These are phyloP conservation scores for Hippocampus zosterae DNA, from an alignment of 2,113 vertebrate genomes.

Conservation along the genomic window DNA sequence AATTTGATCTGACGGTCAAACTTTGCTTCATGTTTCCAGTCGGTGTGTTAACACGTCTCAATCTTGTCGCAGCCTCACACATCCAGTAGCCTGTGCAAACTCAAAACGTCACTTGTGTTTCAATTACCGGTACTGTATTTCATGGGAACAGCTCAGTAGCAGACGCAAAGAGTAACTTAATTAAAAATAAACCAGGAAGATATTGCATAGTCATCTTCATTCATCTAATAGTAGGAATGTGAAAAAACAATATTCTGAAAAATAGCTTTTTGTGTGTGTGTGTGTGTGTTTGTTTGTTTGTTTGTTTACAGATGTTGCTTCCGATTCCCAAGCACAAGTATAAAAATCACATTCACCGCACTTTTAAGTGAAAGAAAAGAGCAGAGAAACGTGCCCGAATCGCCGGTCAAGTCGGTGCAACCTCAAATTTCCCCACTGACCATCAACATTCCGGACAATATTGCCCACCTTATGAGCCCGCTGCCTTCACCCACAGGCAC, in stretches of 20 bases:
- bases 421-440: slow-evolving; percentile 94
- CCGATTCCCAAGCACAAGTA: slow-evolving; percentile 98
- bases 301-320: slow-evolving; percentile 85
- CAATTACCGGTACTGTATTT: not conserved
- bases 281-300: not conserved
- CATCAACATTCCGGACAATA: slow-evolving; percentile 99
- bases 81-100: not conserved
- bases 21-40: slow-evolving; percentile 13
- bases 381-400: slow-evolving; percentile 87
- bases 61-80: not conserved
- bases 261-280: too few species aligned
- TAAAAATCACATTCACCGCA: slow-evolving; percentile 98
- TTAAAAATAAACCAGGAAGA: not conserved
- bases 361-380: slow-evolving; percentile 89
- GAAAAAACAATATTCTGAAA: not conserved
- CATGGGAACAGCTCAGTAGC: not conserved
- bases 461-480: slow-evolving; percentile 95
- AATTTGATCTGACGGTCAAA: not conserved
- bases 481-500: slow-evolving; percentile 96
- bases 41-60: slow-evolving; percentile 19
- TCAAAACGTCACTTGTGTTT: not conserved
- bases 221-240: not conserved
- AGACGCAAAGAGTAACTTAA: not conserved
- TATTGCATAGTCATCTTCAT: not conserved
- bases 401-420: slow-evolving; percentile 89